Evolutionary conservation across 2,113 vertebrate genomes (phyloP).

Genomic region (Bostrychus sinensis): DNA sequence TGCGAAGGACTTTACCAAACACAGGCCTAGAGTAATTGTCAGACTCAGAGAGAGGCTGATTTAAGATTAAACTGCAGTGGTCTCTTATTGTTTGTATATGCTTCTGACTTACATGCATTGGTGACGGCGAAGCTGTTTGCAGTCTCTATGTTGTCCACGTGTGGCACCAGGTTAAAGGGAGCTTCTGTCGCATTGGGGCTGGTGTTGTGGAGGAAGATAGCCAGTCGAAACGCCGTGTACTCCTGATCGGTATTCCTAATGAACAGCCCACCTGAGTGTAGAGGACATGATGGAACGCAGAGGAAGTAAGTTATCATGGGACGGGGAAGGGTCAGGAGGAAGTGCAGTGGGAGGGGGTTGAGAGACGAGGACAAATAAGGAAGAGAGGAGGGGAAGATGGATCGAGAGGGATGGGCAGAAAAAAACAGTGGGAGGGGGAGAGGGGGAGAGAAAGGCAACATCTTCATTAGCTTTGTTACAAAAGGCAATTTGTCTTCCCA

Average conservation of each 20-base stretch:
- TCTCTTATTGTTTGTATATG: neutral
- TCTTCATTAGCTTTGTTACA: constrained; percentile 67
- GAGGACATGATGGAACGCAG: constrained; percentile 29
- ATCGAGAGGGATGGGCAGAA: constrained; percentile 37
- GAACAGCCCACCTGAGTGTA: constrained; percentile 92
- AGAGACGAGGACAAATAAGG: constrained; percentile 24
- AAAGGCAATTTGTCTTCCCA: constrained; percentile 59
- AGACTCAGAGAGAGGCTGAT: too few relatives aligned
- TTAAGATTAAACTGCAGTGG: too few relatives aligned
- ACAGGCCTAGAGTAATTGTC: too few relatives aligned
- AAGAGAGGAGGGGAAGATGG: constrained; percentile 27
- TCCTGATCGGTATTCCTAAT: constrained; percentile 99
- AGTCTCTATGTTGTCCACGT: constrained; percentile 99
- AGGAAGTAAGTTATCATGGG: constrained; percentile 54
- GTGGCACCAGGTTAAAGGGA: constrained; percentile 98
- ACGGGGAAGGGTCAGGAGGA: constrained; percentile 17
- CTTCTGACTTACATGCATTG: constrained; percentile 95
- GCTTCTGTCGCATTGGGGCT: constrained; percentile 98
- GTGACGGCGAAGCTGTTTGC: constrained; percentile 99
- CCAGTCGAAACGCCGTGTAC: constrained; percentile 97
- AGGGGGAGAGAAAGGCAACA: constrained; percentile 50
- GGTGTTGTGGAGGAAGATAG: constrained; percentile 99
- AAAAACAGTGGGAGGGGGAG: constrained; percentile 34
- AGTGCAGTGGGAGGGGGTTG: constrained; percentile 9
- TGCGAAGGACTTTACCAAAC: neutral